Conservation (phyloP, 2,888 invertebrate genomes). For the Sinohyriopsis cumingii region DNA sequence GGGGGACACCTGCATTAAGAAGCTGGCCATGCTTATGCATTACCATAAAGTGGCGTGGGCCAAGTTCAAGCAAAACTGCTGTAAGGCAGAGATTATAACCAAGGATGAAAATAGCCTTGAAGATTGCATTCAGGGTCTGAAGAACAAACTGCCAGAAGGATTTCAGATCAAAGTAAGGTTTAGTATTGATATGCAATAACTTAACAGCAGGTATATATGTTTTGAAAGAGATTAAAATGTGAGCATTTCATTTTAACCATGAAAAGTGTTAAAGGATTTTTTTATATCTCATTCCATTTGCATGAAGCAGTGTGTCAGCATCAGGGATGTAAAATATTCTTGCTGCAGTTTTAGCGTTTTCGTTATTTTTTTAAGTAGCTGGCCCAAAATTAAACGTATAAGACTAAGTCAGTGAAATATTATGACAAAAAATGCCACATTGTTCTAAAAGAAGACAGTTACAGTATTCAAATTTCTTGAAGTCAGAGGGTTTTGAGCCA, state of each 20-base stretch:
- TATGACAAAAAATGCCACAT: too few relatives aligned
- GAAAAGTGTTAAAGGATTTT: constrained; percentile 1
- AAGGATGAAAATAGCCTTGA: constrained; percentile 48
- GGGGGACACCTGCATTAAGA: constrained; percentile 39
- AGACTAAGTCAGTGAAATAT: too few relatives aligned
- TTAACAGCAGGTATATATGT: neutral
- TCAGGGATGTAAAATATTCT: too few relatives aligned
- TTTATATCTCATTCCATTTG: neutral
- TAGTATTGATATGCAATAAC: too few relatives aligned
- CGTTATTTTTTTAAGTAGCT: too few relatives aligned
- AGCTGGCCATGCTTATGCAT: constrained; percentile 39
- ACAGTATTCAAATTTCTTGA: too few relatives aligned
- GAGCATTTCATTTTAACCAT: neutral
- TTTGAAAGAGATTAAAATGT: too few relatives aligned
- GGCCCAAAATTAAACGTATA: too few relatives aligned
- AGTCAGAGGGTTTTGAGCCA: too few relatives aligned
- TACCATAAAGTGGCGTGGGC: constrained; percentile 44
- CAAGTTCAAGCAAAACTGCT: constrained; percentile 45
- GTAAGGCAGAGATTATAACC: constrained; percentile 33
- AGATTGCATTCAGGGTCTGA: constrained; percentile 52
- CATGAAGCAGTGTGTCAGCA: too few relatives aligned
- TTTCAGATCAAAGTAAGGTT: constrained; percentile 44
- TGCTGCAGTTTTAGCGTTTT: too few relatives aligned
- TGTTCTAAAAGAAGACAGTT: too few relatives aligned
- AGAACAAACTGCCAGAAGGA: constrained; percentile 35